Evolutionary conservation across 1,140 invertebrate genomes (phyloP).

Genomic region (Hycleus phaleratus): DNA sequence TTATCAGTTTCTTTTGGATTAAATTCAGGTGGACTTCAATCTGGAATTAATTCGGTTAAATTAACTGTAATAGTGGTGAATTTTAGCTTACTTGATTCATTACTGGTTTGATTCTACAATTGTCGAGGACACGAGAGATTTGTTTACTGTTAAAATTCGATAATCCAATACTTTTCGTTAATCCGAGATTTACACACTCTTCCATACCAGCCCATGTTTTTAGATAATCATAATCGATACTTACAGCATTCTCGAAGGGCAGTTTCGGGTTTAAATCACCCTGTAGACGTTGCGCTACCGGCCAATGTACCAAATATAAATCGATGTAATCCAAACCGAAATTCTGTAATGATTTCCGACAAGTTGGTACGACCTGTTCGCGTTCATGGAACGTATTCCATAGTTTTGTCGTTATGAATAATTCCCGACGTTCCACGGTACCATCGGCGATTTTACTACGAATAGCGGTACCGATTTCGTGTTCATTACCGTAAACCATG

Average conservation of each 20-base stretch:
- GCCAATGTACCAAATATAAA: slow-evolving; percentile 74
- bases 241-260: slow-evolving; percentile 40
- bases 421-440: slow-evolving; percentile 52
- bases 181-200: slow-evolving; percentile 57
- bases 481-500: slow-evolving; percentile 64
- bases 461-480: slow-evolving; percentile 61
- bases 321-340: slow-evolving; percentile 67
- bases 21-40: slow-evolving; percentile 33
- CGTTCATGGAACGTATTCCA: slow-evolving; percentile 68
- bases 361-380: slow-evolving; percentile 50
- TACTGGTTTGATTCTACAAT: slow-evolving; percentile 60
- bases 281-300: slow-evolving; percentile 41
- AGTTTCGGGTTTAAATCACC: slow-evolving; percentile 20
- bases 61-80: too few relatives aligned
- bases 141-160: slow-evolving; percentile 81
- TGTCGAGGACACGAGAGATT: slow-evolving; percentile 57
- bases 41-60: slow-evolving; percentile 17
- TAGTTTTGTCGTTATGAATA: slow-evolving; percentile 53
- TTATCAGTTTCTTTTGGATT: slow-evolving; percentile 32
- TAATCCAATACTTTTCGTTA: slow-evolving; percentile 68
- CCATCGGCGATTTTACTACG: slow-evolving; percentile 56
- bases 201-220: slow-evolving; percentile 81
- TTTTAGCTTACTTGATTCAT: slow-evolving; percentile 50
- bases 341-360: slow-evolving; percentile 49
- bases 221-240: slow-evolving; percentile 60